Evolutionary conservation across 2,888 invertebrate species (phyloP).

Genomic region (Ethmia dodecea): DNA sequence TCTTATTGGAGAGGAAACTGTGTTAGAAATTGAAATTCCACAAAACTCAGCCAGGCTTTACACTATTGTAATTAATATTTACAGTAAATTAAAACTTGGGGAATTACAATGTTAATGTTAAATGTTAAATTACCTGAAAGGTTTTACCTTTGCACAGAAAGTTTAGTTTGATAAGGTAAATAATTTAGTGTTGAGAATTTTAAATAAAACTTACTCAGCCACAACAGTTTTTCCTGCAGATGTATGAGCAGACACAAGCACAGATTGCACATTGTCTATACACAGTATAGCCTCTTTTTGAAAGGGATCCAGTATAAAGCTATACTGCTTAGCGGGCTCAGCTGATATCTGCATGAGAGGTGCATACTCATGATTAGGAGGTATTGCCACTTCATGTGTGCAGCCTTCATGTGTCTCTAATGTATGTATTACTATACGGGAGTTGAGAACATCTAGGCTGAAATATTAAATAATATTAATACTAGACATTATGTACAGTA

Average conservation of each 20-base stretch:
- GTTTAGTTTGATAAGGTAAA: neutral
- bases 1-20: too few relatives aligned
- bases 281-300: conserved; percentile 98
- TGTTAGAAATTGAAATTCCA: too few relatives aligned
- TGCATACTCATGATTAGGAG: conserved; percentile 89
- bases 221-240: conserved; percentile 99
- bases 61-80: too few relatives aligned
- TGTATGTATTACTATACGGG: conserved; percentile 91
- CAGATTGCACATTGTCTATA: conserved; percentile 98
- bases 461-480: conserved; percentile 28
- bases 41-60: too few relatives aligned
- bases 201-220: conserved; percentile 87
- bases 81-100: too few relatives aligned
- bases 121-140: too few relatives aligned
- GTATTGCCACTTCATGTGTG: conserved; percentile 97
- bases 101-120: too few relatives aligned
- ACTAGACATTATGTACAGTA: too few relatives aligned
- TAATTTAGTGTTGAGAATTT: conserved; percentile 22
- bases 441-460: conserved; percentile 85
- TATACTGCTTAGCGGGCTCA: conserved; percentile 94
- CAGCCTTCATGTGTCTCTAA: conserved; percentile 95
- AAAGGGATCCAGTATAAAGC: conserved; percentile 97
- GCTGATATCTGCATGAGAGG: conserved; percentile 74
- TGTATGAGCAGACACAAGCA: conserved; percentile 98
- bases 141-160: too few relatives aligned